Evolutionary conservation across 2,113 vertebrate genomes (phyloP).

Genomic region (Todiramphus saurophagus): DNA sequence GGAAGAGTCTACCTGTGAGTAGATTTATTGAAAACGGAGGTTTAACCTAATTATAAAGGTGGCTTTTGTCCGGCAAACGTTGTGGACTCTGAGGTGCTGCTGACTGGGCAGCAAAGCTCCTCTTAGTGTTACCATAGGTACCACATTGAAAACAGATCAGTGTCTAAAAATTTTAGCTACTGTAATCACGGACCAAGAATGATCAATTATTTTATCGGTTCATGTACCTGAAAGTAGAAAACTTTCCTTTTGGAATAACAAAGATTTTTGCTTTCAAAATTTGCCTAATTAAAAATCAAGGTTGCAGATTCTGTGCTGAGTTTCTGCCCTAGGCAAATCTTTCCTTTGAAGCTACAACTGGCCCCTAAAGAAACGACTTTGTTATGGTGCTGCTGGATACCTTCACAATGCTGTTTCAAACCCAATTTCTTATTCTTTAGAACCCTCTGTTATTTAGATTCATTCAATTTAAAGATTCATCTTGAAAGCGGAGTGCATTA

Average conservation of each 20-base stretch:
- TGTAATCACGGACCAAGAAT: background rate
- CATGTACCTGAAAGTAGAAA: background rate
- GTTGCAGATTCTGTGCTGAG: constrained; percentile 37
- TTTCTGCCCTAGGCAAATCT: constrained; percentile 56
- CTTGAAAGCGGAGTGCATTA: constrained; percentile 56
- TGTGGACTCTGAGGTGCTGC: background rate
- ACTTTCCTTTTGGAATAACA: constrained; percentile 3
- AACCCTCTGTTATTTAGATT: constrained; percentile 67
- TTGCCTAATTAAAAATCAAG: constrained; percentile 55
- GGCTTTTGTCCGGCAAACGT: background rate
- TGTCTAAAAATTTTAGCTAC: background rate
- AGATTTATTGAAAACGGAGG: background rate
- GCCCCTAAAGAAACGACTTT: constrained; percentile 49
- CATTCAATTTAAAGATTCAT: constrained; percentile 59
- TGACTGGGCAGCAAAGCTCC: background rate
- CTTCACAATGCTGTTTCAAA: constrained; percentile 64
- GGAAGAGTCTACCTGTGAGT: background rate
- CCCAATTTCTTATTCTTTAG: constrained; percentile 64
- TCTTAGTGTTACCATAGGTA: background rate
- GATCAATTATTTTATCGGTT: constrained; percentile 4
- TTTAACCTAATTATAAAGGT: background rate
- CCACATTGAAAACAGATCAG: background rate
- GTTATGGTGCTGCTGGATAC: constrained; percentile 48
- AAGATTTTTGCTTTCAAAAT: constrained; percentile 50
- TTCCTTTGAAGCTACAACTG: constrained; percentile 41